Percentiles rank a stretch among this genome's conserved stretches.
Conservation (phyloP, 2,113 vertebrate species). For the Megaceryle maxima region DNA sequence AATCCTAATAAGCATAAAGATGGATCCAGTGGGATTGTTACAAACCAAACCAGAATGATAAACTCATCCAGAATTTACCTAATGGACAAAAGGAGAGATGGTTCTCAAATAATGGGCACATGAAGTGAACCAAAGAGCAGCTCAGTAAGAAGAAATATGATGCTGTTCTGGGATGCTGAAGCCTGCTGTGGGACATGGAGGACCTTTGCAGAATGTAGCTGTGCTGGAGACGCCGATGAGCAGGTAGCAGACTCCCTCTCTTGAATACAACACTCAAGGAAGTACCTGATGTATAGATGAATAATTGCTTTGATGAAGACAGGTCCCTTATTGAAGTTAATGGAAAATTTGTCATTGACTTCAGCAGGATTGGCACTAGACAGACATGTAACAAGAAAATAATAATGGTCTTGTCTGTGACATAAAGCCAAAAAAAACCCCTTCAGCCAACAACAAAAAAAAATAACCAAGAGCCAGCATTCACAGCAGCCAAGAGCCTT, state of each 20-base stretch:
- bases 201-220: background rate
- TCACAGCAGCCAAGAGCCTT: constrained; percentile 30
- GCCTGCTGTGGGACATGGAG: background rate
- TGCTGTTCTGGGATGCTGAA: background rate
- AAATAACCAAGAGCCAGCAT: background rate
- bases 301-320: constrained; percentile 25
- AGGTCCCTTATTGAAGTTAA: background rate
- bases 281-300: background rate
- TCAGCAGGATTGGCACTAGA: background rate
- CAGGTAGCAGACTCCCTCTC: background rate
- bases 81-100: constrained; percentile 27
- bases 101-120: constrained; percentile 35
- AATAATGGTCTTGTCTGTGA: background rate
- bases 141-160: background rate
- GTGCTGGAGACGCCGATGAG: background rate
- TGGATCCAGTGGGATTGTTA: constrained; percentile 50
- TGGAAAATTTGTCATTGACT: constrained; percentile 1
- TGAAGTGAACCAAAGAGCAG: constrained; percentile 18
- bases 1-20: constrained; percentile 44
- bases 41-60: constrained; percentile 36
- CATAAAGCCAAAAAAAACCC: background rate
- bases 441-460: background rate
- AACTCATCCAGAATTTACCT: constrained; percentile 50
- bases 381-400: background rate
- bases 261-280: background rate